These are phyloP conservation scores for Triplophysa tibetana DNA, from an alignment of 2,113 vertebrate genomes.

Conservation along the genomic window DNA sequence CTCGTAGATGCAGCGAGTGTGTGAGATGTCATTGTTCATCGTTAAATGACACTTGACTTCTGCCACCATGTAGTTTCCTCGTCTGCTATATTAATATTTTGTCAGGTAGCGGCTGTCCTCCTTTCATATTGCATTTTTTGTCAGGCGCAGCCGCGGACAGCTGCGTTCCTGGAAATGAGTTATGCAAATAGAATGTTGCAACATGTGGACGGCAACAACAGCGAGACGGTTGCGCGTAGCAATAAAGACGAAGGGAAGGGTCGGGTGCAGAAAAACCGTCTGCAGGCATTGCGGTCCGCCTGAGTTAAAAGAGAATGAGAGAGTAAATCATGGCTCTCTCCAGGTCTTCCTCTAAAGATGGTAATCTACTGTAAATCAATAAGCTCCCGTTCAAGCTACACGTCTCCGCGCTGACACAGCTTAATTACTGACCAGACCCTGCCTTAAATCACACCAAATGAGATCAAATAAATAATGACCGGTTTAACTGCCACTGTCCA, in stretches of 20 bases:
- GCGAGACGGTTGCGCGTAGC: background rate
- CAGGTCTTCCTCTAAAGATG: conserved; percentile 60
- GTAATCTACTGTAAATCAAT: conserved; percentile 77
- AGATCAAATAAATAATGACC: conserved; percentile 74
- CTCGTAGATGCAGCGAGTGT: conserved; percentile 13
- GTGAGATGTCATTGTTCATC: conserved; percentile 42
- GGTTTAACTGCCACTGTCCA: conserved; percentile 62
- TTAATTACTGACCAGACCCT: conserved; percentile 67
- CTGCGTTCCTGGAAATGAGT: conserved; percentile 56
- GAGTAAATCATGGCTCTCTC: conserved; percentile 40
- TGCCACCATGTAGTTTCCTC: conserved; percentile 32
- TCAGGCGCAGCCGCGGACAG: conserved; percentile 49
- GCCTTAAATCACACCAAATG: conserved; percentile 70
- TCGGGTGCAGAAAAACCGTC: conserved; percentile 20
- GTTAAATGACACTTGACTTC: conserved; percentile 51
- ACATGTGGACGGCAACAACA: conserved; percentile 25
- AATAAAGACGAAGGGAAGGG: conserved; percentile 33
- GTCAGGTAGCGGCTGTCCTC: conserved; percentile 45
- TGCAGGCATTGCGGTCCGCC: background rate
- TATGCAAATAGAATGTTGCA: conserved; percentile 55
- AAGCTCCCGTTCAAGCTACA: conserved; percentile 55
- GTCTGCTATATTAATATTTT: conserved; percentile 54
- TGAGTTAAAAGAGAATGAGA: conserved; percentile 16
- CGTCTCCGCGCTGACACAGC: conserved; percentile 67
- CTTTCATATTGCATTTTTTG: conserved; percentile 46